phyloP scores from a whole-genome alignment of 2,888 invertebrate genomes.

The Oeneis ivallda region DNA sequence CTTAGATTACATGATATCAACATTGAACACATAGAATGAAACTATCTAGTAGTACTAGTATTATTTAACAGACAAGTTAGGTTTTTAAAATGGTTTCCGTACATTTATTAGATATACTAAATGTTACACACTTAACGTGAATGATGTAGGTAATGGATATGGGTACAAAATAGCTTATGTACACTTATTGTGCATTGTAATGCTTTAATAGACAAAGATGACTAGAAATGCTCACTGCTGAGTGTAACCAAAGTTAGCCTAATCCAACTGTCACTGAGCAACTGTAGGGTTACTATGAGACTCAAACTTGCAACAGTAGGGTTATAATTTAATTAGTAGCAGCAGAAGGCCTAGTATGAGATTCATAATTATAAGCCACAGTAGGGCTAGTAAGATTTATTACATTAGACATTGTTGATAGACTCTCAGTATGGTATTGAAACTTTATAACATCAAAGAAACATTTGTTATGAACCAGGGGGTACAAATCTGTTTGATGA shows the following conservation, averaged over 20 bases:
- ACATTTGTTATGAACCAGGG: too few relatives aligned
- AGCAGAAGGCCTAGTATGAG: too few relatives aligned
- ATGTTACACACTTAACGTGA: neutral
- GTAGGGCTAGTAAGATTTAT: too few relatives aligned
- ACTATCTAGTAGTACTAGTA: conserved; percentile 11
- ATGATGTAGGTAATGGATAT: conserved; percentile 1
- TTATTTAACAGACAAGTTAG: conserved; percentile 25
- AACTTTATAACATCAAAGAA: too few relatives aligned
- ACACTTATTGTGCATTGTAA: conserved; percentile 19
- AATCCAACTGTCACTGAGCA: too few relatives aligned
- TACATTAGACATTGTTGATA: too few relatives aligned
- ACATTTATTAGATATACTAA: conserved; percentile 15
- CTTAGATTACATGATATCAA: conserved; percentile 32
- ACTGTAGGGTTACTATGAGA: too few relatives aligned
- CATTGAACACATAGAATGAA: conserved; percentile 32
- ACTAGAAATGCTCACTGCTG: conserved; percentile 17
- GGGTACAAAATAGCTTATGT: conserved; percentile 25
- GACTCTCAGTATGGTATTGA: too few relatives aligned
- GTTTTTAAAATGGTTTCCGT: conserved; percentile 8
- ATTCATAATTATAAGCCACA: too few relatives aligned
- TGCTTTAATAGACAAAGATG: conserved; percentile 14
- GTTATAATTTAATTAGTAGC: too few relatives aligned
- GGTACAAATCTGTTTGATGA: too few relatives aligned
- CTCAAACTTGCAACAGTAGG: too few relatives aligned
- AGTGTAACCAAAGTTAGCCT: neutral